Evolutionary conservation across 1,140 invertebrate species (phyloP).

Genomic region (Drosophila persimilis): DNA sequence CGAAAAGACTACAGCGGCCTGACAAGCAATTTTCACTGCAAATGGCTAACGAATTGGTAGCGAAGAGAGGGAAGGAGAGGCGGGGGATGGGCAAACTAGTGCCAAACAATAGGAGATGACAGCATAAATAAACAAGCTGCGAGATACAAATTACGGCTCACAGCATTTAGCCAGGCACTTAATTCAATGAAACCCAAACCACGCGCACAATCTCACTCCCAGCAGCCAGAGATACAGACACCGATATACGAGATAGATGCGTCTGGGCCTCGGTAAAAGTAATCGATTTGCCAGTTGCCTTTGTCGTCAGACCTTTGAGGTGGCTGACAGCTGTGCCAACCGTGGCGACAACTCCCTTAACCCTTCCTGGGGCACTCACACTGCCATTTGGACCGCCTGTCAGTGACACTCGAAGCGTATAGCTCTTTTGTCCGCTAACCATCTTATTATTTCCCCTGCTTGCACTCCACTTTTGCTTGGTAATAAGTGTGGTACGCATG

Average conservation of each 20-base stretch:
- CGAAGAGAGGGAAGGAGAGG: conserved; percentile 1
- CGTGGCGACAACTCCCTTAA: conserved; percentile 26
- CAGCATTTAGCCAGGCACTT: conserved; percentile 70
- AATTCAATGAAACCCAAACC: conserved; percentile 61
- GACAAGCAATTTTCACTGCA: conserved; percentile 68
- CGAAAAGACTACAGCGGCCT: conserved; percentile 28
- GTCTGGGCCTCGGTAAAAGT: conserved; percentile 42
- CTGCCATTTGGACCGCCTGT: conserved; percentile 13
- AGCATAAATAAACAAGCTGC: conserved; percentile 72
- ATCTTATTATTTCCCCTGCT: conserved; percentile 23
- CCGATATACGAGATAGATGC: conserved; percentile 3
- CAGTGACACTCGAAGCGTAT: conserved; percentile 20
- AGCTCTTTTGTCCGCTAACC: conserved; percentile 21
- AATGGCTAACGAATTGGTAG: conserved; percentile 63
- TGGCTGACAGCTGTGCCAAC: conserved; percentile 34
- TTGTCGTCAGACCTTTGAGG: conserved; percentile 25
- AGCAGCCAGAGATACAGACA: conserved; percentile 8
- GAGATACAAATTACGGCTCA: conserved; percentile 67
- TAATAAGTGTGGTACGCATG: background rate
- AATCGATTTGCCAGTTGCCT: conserved; percentile 47
- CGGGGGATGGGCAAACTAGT: conserved; percentile 18
- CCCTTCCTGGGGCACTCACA: conserved; percentile 15
- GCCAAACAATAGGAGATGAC: conserved; percentile 69
- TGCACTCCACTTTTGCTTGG: conserved; percentile 21
- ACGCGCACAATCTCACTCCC: conserved; percentile 9